Evolutionary conservation across 1,140 invertebrate species (phyloP).

Genomic region (Frieseomelitta varia): DNA sequence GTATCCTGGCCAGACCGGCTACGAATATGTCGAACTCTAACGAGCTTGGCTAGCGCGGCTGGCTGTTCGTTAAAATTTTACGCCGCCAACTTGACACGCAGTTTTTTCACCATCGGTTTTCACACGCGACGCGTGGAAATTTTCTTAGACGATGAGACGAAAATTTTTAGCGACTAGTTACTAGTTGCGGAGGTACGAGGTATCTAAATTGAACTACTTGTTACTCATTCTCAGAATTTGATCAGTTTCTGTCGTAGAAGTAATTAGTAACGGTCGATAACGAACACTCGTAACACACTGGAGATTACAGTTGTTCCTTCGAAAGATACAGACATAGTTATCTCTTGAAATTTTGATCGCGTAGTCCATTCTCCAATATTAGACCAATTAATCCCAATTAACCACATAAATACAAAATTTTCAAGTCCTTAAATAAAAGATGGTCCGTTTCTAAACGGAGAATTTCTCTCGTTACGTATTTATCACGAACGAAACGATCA

Average conservation of each 20-base stretch:
- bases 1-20: constrained; percentile 57
- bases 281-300: too few species aligned
- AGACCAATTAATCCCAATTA: neutral
- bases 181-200: too few species aligned
- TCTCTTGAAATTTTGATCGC: neutral
- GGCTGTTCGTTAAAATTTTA: constrained; percentile 44
- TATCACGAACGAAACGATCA: neutral
- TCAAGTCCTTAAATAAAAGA: neutral
- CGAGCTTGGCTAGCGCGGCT: neutral
- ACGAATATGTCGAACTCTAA: constrained; percentile 38
- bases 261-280: too few species aligned
- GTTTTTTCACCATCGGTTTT: neutral
- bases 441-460: too few species aligned
- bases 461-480: neutral
- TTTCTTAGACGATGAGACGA: neutral
- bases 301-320: too few species aligned
- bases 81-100: neutral
- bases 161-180: neutral
- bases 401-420: neutral
- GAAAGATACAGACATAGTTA: too few species aligned
- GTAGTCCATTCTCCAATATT: neutral
- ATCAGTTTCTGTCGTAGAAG: too few species aligned
- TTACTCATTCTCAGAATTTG: too few species aligned
- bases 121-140: neutral
- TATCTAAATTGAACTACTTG: too few species aligned